Evolutionary conservation across 2,888 invertebrate genomes (phyloP).

Genomic region (Dione vanillae): DNA sequence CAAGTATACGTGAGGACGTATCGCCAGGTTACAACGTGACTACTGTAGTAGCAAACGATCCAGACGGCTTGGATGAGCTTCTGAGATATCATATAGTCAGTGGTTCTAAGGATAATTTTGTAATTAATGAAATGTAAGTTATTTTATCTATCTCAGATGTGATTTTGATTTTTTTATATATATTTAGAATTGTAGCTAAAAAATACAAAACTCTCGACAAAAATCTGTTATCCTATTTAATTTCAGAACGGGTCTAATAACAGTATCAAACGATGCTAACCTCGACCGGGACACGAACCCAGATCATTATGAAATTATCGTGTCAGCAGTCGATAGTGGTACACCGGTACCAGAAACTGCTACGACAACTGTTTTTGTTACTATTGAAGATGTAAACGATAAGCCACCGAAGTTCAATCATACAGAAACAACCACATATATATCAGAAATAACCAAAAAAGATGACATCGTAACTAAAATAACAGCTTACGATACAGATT

Average conservation of each 20-base stretch:
- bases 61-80: constrained; percentile 89
- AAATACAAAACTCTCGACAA: background rate
- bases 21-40: constrained; percentile 88
- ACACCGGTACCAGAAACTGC: constrained; percentile 90
- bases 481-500: constrained; percentile 88
- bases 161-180: too few species aligned
- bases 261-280: constrained; percentile 88
- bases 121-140: constrained; percentile 88
- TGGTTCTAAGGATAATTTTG: constrained; percentile 91
- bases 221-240: constrained; percentile 13
- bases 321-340: constrained; percentile 91
- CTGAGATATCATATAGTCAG: constrained; percentile 88
- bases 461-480: constrained; percentile 87
- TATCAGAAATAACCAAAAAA: constrained; percentile 87
- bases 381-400: constrained; percentile 91
- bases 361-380: constrained; percentile 89
- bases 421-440: constrained; percentile 87
- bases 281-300: constrained; percentile 88
- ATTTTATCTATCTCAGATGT: background rate
- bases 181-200: too few species aligned
- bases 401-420: constrained; percentile 91
- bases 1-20: constrained; percentile 88
- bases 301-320: constrained; percentile 88
- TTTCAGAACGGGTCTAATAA: constrained; percentile 87
- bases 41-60: constrained; percentile 89